Evolutionary conservation across 2,113 vertebrate genomes (phyloP).

Genomic region (Oceanodroma tethys): DNA sequence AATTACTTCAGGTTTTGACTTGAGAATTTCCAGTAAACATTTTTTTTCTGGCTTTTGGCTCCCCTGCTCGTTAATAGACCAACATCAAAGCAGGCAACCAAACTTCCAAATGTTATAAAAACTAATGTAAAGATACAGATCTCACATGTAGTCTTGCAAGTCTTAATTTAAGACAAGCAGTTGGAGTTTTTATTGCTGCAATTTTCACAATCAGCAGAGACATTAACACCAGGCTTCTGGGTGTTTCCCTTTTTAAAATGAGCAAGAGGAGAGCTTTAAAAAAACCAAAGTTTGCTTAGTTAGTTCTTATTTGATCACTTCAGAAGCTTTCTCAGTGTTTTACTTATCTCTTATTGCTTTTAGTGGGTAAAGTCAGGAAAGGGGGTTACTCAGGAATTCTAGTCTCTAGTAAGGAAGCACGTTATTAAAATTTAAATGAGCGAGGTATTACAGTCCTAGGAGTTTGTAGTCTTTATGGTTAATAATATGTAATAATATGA

Average conservation of each 20-base stretch:
- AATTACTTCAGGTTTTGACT: slow-evolving; percentile 79
- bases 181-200: slow-evolving; percentile 84
- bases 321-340: slow-evolving; percentile 78
- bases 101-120: slow-evolving; percentile 81
- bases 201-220: slow-evolving; percentile 89
- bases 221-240: slow-evolving; percentile 79
- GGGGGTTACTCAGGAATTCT: neutral
- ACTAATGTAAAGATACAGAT: slow-evolving; percentile 77
- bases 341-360: slow-evolving; percentile 77
- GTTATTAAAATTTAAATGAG: slow-evolving; percentile 17
- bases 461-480: neutral
- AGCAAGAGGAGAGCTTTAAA: slow-evolving; percentile 73
- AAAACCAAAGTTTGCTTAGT: slow-evolving; percentile 72
- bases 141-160: slow-evolving; percentile 64
- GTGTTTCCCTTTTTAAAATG: slow-evolving; percentile 78
- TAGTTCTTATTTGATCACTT: slow-evolving; percentile 76
- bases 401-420: slow-evolving; percentile 16
- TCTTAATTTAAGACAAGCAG: slow-evolving; percentile 77
- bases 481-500: neutral
- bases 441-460: neutral
- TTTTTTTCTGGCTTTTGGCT: slow-evolving; percentile 57
- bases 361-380: slow-evolving; percentile 61
- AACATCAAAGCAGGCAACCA: slow-evolving; percentile 84
- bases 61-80: slow-evolving; percentile 67
- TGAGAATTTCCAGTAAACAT: slow-evolving; percentile 74